A percentile compares a stretch with the other conserved stretches of the same genome.
Evolutionary conservation across 1,140 invertebrate genomes (phyloP).

Genomic region (Nasonia longicornis): DNA sequence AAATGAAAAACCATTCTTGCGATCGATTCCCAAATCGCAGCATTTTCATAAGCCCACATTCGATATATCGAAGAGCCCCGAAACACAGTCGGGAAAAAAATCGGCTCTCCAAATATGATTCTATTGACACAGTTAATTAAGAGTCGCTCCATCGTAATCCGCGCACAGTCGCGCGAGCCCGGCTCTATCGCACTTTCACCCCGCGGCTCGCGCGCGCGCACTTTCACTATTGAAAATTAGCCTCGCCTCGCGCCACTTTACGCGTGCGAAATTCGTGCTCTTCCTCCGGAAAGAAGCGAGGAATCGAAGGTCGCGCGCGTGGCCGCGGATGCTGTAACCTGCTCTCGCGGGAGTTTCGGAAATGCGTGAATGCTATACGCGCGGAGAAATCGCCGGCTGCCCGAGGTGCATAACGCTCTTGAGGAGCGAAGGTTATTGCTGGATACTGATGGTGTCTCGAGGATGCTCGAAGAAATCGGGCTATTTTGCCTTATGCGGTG

Average conservation of each 20-base stretch:
- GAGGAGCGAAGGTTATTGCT: not conserved
- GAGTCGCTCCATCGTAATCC: slow-evolving; percentile 26
- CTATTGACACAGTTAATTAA: slow-evolving; percentile 35
- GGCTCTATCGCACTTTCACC: slow-evolving; percentile 53
- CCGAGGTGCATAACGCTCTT: not conserved
- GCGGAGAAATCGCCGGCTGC: not conserved
- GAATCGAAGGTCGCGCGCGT: slow-evolving; percentile 1
- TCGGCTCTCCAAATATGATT: not conserved
- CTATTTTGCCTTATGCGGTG: too few species aligned
- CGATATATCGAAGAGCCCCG: too few species aligned
- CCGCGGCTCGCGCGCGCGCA: slow-evolving; percentile 26
- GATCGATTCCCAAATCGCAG: too few species aligned
- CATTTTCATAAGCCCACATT: too few species aligned
- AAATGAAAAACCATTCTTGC: not conserved
- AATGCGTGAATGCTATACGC: not conserved
- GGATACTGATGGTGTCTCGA: not conserved
- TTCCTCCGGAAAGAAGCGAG: not conserved
- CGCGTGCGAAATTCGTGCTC: slow-evolving; percentile 11
- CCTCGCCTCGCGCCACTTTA: slow-evolving; percentile 33
- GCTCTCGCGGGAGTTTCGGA: not conserved
- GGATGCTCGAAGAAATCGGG: too few species aligned
- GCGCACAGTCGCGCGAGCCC: not conserved
- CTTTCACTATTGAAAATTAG: slow-evolving; percentile 57
- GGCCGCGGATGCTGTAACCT: not conserved
- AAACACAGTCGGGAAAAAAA: not conserved